Conservation (phyloP, 1,140 invertebrate species). For the Globodera rostochiensis region DNA sequence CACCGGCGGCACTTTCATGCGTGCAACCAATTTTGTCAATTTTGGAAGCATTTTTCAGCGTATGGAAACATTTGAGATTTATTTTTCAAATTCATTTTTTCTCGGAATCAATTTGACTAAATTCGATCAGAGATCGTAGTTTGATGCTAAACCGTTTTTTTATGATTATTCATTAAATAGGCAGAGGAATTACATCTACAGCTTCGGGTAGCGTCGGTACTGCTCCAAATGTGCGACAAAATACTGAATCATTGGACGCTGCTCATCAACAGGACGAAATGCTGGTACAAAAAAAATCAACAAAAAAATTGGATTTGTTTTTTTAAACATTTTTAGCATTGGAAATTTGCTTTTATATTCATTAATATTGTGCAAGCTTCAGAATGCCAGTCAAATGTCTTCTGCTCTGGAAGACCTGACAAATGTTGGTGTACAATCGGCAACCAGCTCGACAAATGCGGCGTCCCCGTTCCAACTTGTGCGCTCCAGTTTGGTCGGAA, state of each 20-base stretch:
- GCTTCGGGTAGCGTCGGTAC: neutral
- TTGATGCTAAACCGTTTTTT: too few relatives aligned
- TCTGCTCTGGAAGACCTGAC: constrained; percentile 2
- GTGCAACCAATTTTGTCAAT: constrained; percentile 14
- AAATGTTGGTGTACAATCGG: neutral
- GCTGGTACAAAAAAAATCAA: neutral
- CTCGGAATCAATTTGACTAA: neutral
- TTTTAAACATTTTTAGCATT: too few relatives aligned
- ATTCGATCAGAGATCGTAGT: neutral
- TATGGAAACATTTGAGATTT: neutral
- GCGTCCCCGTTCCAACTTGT: neutral
- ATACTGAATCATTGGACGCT: neutral
- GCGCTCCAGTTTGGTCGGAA: neutral
- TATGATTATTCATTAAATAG: neutral
- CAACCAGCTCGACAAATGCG: neutral
- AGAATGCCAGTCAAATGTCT: neutral
- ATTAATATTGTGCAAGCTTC: too few relatives aligned
- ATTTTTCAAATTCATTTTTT: neutral
- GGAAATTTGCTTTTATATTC: too few relatives aligned
- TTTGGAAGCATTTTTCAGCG: constrained; percentile 22
- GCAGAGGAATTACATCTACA: neutral
- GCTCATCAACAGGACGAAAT: neutral
- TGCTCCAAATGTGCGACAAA: neutral
- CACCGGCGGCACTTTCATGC: neutral
- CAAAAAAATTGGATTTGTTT: neutral